Evolutionary conservation across 2,888 invertebrate genomes (phyloP), one percentile per base, ranked within the genome.

Genomic region (Tiliacea citrago): DNA sequence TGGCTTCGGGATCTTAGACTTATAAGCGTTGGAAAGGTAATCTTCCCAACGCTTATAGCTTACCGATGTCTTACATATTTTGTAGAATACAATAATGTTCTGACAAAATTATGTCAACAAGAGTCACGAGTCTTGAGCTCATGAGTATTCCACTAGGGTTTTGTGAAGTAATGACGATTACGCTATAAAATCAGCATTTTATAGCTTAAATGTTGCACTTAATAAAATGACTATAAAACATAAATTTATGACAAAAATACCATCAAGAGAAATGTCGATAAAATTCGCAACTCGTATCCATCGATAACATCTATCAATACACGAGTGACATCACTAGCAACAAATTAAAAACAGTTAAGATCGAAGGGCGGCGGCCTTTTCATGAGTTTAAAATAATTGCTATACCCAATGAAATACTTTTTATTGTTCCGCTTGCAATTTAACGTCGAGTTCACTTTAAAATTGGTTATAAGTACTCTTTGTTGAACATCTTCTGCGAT

Each of bases 261-360:
- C 16, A 21, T 21, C 16, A 21, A 21, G 12, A 51, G 0, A 45
- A 35, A 18, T 18, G 4, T 69, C 70, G 47, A 61, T 61, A 39
- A 70, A 53, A 39, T 55, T 53, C n/a, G 21, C 60, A 0, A 60
- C 6, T 21, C n/a, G 7, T 9, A 8, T 42, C 13, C 9, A 65
- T 81, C 81, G 81, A 70, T 5, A 57, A 29, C 13, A 49, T 55
- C 55, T 13, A 66, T 74, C 21, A 62, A 63, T 45, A 57, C 18
- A 51, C 18, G 16, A 53, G 45, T 68, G 69, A 51, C 91, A 85
- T 83, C 91, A 88, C 93, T 92, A 91, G 61, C 51, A 62, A 81
- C 86, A 86, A 93, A 91, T 90, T 90, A 90, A 79, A 86, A 82
- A 89, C 88, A 91, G 89, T 92, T 91, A 86, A 89, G 89, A 92